Conservation (phyloP, 2,888 invertebrate genomes). For the Nasonovia ribisnigri region DNA sequence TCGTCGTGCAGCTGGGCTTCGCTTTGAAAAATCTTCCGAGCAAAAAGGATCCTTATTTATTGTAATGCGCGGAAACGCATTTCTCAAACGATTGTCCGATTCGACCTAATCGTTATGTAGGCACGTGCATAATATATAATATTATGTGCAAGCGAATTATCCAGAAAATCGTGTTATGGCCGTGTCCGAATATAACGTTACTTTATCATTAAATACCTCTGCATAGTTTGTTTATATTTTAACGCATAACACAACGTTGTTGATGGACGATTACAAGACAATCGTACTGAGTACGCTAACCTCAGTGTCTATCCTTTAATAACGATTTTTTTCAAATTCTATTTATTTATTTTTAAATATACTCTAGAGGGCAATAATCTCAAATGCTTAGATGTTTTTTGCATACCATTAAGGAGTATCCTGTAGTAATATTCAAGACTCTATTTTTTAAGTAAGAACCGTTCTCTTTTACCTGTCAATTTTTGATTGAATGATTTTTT, state of each 20-base stretch:
- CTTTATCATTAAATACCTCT: neutral
- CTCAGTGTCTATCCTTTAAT: too few relatives aligned
- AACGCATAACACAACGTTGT: too few relatives aligned
- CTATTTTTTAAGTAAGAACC: neutral
- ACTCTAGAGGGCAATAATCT: neutral
- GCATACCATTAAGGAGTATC: neutral
- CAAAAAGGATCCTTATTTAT: neutral
- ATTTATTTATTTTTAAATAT: too few relatives aligned
- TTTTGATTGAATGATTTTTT: neutral
- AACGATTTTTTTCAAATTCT: too few relatives aligned
- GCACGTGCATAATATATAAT: too few relatives aligned
- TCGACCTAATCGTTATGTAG: neutral
- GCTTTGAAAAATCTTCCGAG: neutral
- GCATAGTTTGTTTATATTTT: neutral
- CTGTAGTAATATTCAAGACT: neutral
- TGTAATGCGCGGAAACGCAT: neutral
- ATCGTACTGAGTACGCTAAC: too few relatives aligned
- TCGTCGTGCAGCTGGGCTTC: neutral
- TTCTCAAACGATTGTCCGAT: neutral
- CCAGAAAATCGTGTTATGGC: neutral
- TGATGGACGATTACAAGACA: too few relatives aligned
- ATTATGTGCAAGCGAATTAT: neutral
- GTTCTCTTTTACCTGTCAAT: neutral
- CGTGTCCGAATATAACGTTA: neutral
- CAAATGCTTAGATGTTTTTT: neutral